phyloP scores from a whole-genome alignment of 1,140 invertebrate genomes.

The Hydropsyche tenuis region DNA sequence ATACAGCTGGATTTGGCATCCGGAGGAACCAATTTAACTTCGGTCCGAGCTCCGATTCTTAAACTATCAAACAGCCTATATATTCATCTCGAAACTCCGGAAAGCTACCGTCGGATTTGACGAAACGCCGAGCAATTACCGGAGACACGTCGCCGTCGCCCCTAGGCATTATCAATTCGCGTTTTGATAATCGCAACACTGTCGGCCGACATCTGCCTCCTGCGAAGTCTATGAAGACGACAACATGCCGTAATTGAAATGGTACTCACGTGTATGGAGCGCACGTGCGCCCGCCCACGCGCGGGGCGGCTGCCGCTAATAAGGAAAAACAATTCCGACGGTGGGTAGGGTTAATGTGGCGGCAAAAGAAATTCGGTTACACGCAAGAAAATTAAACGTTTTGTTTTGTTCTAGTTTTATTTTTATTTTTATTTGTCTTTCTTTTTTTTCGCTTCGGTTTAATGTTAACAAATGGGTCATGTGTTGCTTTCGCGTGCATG shows the following conservation, averaged over 20 bases:
- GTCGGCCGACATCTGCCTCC: no score
- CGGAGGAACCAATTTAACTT: constrained; percentile 23
- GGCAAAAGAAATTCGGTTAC: constrained; percentile 19
- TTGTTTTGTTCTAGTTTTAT: background rate
- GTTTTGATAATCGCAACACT: no score
- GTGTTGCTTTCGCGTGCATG: background rate
- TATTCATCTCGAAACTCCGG: no score
- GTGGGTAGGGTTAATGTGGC: background rate
- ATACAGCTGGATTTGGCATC: constrained; percentile 5
- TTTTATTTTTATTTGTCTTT: background rate
- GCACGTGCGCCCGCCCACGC: no score
- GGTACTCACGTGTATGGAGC: no score
- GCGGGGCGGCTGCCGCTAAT: no score
- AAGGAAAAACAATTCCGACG: constrained; percentile 12
- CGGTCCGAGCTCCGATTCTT: constrained; percentile 9
- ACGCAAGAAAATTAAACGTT: constrained; percentile 9
- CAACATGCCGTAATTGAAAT: no score
- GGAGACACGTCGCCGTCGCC: no score
- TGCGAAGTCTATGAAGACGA: no score
- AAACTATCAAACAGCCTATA: background rate
- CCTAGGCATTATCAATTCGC: no score
- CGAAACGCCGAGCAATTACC: no score
- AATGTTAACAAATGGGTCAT: background rate
- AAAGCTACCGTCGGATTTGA: no score
- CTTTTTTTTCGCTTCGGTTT: background rate